phyloP scores from a whole-genome alignment of 2,888 invertebrate species.

The Prosopocoilus inquinatus region DNA sequence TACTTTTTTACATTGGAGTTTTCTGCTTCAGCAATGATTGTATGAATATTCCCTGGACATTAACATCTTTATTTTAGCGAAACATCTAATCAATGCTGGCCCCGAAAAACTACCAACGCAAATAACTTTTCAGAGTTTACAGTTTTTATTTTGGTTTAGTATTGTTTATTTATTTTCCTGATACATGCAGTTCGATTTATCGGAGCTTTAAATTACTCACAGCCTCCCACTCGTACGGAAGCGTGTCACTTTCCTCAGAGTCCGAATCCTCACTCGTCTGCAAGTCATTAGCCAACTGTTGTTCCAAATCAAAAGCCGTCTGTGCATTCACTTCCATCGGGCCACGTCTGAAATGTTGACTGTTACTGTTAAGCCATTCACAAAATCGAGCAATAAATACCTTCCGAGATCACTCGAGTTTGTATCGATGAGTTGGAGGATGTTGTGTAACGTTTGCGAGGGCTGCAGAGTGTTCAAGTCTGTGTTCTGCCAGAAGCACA shows the following conservation, averaged over 20 bases:
- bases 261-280: slow-evolving; percentile 63
- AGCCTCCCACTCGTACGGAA: slow-evolving; percentile 79
- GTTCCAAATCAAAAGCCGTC: slow-evolving; percentile 62
- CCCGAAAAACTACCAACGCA: too few relatives aligned
- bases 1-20: too few relatives aligned
- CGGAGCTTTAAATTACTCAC: slow-evolving; percentile 50
- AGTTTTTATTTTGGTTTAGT: too few relatives aligned
- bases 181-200: too few relatives aligned
- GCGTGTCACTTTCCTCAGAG: slow-evolving; percentile 70
- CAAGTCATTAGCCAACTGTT: slow-evolving; percentile 60
- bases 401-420: slow-evolving; percentile 70
- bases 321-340: slow-evolving; percentile 60
- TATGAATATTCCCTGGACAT: too few relatives aligned
- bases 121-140: too few relatives aligned
- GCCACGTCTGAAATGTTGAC: slow-evolving; percentile 54
- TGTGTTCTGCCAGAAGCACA: slow-evolving; percentile 76
- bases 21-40: too few relatives aligned
- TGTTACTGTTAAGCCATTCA: too few relatives aligned
- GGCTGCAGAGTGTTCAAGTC: slow-evolving; percentile 63
- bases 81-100: too few relatives aligned
- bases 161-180: too few relatives aligned
- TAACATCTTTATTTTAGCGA: too few relatives aligned
- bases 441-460: slow-evolving; percentile 69
- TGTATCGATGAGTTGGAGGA: slow-evolving; percentile 67
- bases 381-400: slow-evolving; percentile 45